phyloP scores from a whole-genome alignment of 2,888 invertebrate species.

The Ramazzottius varieornatus region DNA sequence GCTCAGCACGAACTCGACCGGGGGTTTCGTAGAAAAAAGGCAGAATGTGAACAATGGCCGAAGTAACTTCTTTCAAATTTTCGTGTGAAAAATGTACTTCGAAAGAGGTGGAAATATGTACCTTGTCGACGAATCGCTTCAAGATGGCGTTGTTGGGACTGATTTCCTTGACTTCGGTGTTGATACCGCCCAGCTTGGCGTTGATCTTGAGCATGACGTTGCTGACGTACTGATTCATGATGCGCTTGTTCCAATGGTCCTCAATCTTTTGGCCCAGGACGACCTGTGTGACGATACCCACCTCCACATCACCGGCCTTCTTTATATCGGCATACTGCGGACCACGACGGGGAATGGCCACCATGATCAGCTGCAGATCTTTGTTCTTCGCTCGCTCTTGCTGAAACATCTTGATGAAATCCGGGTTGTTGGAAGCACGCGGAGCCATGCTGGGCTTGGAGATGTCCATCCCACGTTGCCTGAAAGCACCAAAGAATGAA shows the following conservation, averaged over 20 bases:
- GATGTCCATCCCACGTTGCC: not conserved
- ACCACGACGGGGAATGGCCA: not conserved
- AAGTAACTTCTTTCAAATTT: not conserved
- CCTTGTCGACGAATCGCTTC: not conserved
- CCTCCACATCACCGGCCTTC: constrained; percentile 21
- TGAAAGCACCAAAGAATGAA: too few species aligned
- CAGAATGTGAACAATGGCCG: not conserved
- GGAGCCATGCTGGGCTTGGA: not conserved
- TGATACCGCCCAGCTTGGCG: constrained; percentile 51
- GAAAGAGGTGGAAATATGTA: not conserved
- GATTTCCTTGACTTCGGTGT: constrained; percentile 18
- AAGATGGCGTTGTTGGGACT: not conserved
- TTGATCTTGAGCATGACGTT: constrained; percentile 30
- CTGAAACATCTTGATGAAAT: not conserved
- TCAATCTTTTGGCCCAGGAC: constrained; percentile 18
- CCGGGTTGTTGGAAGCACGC: not conserved
- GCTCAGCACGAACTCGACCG: too few species aligned
- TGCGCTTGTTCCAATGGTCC: constrained; percentile 14
- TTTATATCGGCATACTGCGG: constrained; percentile 24
- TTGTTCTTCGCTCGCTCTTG: not conserved
- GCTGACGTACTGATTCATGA: constrained; percentile 9
- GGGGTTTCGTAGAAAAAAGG: too few species aligned
- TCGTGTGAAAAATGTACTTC: not conserved
- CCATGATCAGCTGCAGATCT: not conserved
- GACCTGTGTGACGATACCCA: constrained; percentile 22